Evolutionary conservation across 2,797 vertebrate species (phyloP).

Genomic region (Chaetophractus vellerosus): DNA sequence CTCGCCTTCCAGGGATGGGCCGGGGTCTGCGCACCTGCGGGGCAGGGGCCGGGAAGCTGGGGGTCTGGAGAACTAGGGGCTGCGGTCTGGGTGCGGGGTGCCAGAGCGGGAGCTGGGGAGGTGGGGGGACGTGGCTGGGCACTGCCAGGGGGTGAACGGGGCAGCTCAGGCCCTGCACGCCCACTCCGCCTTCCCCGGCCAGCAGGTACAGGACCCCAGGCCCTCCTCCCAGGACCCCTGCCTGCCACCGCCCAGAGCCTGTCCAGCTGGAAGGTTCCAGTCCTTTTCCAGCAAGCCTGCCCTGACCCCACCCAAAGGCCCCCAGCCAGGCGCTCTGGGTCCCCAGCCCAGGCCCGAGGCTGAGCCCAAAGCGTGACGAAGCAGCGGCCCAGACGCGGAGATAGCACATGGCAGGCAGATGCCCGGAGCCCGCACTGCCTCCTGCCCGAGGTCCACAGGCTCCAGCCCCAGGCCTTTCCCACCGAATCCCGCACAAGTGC

Average conservation of each 20-base stretch:
- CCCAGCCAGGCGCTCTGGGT: too few relatives aligned
- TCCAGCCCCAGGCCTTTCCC: background rate
- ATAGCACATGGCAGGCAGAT: too few relatives aligned
- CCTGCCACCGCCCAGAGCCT: background rate
- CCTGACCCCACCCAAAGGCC: too few relatives aligned
- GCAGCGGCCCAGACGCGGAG: too few relatives aligned
- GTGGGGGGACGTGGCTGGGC: too few relatives aligned
- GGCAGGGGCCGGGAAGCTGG: too few relatives aligned
- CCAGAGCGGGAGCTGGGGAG: too few relatives aligned
- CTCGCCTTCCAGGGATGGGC: too few relatives aligned
- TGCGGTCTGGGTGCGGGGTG: background rate
- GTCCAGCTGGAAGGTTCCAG: rapidly evolving
- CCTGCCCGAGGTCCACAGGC: rapidly evolving
- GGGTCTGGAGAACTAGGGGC: too few relatives aligned
- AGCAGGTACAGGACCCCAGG: background rate
- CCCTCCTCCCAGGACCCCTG: background rate
- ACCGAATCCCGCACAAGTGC: rapidly evolving
- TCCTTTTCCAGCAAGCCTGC: background rate
- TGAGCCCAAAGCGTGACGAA: too few relatives aligned
- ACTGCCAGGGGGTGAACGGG: too few relatives aligned
- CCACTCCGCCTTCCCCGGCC: background rate
- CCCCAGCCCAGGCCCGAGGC: too few relatives aligned
- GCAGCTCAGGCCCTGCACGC: background rate
- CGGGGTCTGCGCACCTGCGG: background rate
- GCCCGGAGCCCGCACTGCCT: background rate